A percentile compares a stretch with the other conserved stretches of the same genome.
Evolutionary conservation across 2,888 invertebrate species (phyloP).

Genomic region (Druceiella hillmani): DNA sequence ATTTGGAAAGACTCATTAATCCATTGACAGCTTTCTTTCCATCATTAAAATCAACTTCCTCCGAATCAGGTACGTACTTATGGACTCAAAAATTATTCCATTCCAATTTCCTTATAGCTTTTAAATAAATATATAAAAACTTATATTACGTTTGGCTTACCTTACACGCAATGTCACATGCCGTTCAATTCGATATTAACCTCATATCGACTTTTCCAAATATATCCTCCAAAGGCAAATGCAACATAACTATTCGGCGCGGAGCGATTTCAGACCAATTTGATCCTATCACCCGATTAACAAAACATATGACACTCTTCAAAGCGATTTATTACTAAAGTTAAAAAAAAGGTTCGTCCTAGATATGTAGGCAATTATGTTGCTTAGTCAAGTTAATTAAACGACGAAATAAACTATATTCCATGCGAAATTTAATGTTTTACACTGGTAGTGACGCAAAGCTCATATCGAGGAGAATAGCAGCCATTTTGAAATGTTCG

Average conservation of each 20-base stretch:
- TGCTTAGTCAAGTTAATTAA: too few species aligned
- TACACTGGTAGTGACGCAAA: conserved; percentile 48
- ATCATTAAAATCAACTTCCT: too few species aligned
- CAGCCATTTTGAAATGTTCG: conserved; percentile 58
- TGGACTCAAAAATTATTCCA: too few species aligned
- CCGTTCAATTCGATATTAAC: conserved; percentile 49
- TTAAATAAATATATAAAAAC: too few species aligned
- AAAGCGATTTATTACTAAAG: conserved; percentile 20
- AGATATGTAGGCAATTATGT: neutral
- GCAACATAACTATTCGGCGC: conserved; percentile 48
- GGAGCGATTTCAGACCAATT: conserved; percentile 50
- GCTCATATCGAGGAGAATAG: conserved; percentile 55
- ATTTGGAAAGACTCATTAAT: too few species aligned
- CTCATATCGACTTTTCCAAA: conserved; percentile 45
- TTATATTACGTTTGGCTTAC: too few species aligned
- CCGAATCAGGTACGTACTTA: too few species aligned
- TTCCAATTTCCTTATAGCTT: too few species aligned
- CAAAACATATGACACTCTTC: conserved; percentile 53
- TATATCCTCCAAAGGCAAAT: conserved; percentile 47
- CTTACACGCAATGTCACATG: conserved; percentile 54
- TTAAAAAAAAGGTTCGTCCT: neutral
- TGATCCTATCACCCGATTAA: conserved; percentile 49
- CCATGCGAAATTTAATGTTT: conserved; percentile 26
- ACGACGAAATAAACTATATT: conserved; percentile 31
- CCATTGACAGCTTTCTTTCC: too few species aligned